Conservation (phyloP, 2,113 vertebrate species). For the Xenotilapia longispinis region DNA sequence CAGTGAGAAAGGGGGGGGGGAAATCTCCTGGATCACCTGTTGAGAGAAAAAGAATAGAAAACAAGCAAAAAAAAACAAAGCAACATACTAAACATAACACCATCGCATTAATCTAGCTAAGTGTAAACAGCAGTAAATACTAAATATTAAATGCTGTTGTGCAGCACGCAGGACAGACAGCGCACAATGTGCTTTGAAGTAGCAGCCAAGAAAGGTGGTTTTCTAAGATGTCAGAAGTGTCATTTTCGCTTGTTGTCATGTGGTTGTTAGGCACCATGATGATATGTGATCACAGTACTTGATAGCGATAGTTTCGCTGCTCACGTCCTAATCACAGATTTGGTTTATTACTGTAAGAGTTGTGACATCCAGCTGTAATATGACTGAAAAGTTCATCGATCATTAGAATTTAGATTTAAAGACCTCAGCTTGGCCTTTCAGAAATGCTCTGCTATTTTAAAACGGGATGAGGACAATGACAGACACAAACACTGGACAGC, state of each 20-base stretch:
- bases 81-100: too few species aligned
- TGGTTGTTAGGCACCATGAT: not conserved
- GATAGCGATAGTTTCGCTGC: not conserved
- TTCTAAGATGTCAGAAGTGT: not conserved
- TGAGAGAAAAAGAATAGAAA: too few species aligned
- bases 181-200: too few species aligned
- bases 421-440: not conserved
- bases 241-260: not conserved
- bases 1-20: too few species aligned
- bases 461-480: not conserved
- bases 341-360: not conserved
- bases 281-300: not conserved
- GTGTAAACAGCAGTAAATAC: too few species aligned
- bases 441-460: not conserved
- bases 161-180: too few species aligned
- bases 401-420: not conserved
- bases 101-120: too few species aligned
- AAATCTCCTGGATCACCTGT: too few species aligned
- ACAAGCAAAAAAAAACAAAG: too few species aligned
- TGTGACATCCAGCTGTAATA: not conserved
- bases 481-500: not conserved
- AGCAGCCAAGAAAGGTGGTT: not conserved
- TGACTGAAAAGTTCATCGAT: not conserved
- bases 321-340: not conserved
- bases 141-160: too few species aligned